A percentile compares a stretch with the other conserved stretches of the same genome.
phyloP scores from a whole-genome alignment of 2,113 vertebrate genomes.

The Procapra przewalskii region DNA sequence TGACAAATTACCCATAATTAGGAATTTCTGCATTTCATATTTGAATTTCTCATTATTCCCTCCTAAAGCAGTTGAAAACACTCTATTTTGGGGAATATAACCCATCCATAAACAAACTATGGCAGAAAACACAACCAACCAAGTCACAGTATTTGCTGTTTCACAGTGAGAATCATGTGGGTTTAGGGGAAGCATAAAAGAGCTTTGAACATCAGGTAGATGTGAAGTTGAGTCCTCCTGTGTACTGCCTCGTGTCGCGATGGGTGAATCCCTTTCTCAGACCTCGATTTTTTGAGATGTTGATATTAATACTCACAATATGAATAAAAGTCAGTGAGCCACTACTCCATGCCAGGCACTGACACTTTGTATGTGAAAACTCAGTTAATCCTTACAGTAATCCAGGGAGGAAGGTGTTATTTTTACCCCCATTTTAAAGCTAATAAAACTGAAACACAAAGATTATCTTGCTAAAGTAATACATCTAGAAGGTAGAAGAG shows the following conservation, averaged over 20 bases:
- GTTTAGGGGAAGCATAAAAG: background rate
- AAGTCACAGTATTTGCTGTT: background rate
- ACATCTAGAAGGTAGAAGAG: background rate
- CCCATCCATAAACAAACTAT: background rate
- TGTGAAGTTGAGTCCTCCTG: background rate
- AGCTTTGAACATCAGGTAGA: background rate
- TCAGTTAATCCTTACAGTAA: background rate
- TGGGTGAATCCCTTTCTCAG: background rate
- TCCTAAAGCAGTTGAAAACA: accelerated
- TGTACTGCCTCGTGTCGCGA: background rate
- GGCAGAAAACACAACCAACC: background rate
- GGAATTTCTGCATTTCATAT: background rate
- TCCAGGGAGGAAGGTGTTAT: background rate
- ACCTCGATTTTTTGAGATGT: background rate
- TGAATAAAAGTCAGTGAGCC: background rate
- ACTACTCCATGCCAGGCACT: background rate
- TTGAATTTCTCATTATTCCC: background rate
- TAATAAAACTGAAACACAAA: background rate
- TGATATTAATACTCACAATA: background rate
- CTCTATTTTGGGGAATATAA: background rate
- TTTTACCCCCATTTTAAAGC: background rate
- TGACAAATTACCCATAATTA: background rate
- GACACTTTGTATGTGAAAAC: background rate
- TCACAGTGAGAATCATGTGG: background rate
- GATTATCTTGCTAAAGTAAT: background rate